phyloP scores from a whole-genome alignment of 2,888 invertebrate genomes.

The Cephus runcator region DNA sequence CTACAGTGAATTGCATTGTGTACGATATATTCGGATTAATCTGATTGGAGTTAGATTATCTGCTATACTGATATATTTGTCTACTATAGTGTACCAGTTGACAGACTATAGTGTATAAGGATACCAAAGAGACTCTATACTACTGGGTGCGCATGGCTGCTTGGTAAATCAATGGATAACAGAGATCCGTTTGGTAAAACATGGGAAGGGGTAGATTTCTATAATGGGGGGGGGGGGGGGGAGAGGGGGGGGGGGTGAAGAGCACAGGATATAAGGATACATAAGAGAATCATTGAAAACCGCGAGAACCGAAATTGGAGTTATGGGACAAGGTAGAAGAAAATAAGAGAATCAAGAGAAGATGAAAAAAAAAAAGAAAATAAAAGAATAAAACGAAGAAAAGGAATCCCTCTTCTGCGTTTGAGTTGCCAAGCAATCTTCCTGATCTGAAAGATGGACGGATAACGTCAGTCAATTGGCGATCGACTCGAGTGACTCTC shows the following conservation, averaged over 20 bases:
- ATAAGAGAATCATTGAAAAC: not conserved
- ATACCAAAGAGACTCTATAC: not conserved
- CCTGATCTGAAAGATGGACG: constrained; percentile 59
- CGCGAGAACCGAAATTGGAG: not conserved
- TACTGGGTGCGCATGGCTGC: not conserved
- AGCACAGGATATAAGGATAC: not conserved
- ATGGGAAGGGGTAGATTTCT: not conserved
- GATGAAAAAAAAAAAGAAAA: not conserved
- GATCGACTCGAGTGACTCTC: constrained; percentile 48
- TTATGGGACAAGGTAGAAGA: not conserved
- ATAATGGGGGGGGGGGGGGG: not conserved
- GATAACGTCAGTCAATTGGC: constrained; percentile 63
- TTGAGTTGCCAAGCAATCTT: constrained; percentile 47
- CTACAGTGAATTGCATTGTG: not conserved
- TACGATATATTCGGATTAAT: not conserved
- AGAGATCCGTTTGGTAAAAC: not conserved
- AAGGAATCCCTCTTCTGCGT: constrained; percentile 17
- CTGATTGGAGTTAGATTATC: not conserved
- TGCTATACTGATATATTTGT: not conserved
- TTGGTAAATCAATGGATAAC: not conserved
- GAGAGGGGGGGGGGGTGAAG: not conserved
- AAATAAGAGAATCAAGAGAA: not conserved
- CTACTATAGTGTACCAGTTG: not conserved
- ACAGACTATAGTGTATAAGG: not conserved
- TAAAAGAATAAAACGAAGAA: not conserved